Conservation (phyloP, 1,140 invertebrate species). For the Apocrypta bakeri region DNA sequence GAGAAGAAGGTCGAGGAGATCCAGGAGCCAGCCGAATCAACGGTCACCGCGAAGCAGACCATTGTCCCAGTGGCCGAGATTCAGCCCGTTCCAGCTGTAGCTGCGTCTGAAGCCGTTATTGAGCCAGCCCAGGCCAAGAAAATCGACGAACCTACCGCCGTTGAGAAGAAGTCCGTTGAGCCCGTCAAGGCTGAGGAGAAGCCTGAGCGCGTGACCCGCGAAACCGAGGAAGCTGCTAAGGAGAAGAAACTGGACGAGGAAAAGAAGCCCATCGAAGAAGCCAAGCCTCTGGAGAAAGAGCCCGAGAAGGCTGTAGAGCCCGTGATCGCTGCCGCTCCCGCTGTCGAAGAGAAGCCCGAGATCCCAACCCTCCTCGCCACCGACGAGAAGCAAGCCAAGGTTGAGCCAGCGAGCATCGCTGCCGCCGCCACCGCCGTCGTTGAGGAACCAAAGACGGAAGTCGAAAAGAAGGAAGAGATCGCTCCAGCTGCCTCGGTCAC, state of each 20-base stretch:
- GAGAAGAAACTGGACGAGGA: slow-evolving; percentile 44
- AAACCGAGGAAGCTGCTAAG: slow-evolving; percentile 63
- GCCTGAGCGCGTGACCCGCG: slow-evolving; percentile 66
- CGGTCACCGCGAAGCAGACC: slow-evolving; percentile 17
- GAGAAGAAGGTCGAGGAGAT: slow-evolving; percentile 30
- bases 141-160: slow-evolving; percentile 15
- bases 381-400: slow-evolving; percentile 42
- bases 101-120: slow-evolving; percentile 1
- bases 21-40: slow-evolving; percentile 14
- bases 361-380: slow-evolving; percentile 32
- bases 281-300: slow-evolving; percentile 10
- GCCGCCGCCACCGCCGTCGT: slow-evolving; percentile 45
- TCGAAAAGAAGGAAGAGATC: slow-evolving; percentile 39
- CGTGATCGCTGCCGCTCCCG: background rate
- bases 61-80: slow-evolving; percentile 29
- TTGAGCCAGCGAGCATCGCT: slow-evolving; percentile 21
- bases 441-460: slow-evolving; percentile 45
- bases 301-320: slow-evolving; percentile 29
- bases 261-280: slow-evolving; percentile 26
- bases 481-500: background rate
- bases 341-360: slow-evolving; percentile 41
- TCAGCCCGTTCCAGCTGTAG: slow-evolving; percentile 48
- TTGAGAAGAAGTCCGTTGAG: slow-evolving; percentile 36
- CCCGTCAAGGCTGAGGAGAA: slow-evolving; percentile 58
- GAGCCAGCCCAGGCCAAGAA: slow-evolving; percentile 34